These are phyloP conservation scores for Orius insidiosus DNA, from an alignment of 1,140 invertebrate genomes.

Conservation along the genomic window DNA sequence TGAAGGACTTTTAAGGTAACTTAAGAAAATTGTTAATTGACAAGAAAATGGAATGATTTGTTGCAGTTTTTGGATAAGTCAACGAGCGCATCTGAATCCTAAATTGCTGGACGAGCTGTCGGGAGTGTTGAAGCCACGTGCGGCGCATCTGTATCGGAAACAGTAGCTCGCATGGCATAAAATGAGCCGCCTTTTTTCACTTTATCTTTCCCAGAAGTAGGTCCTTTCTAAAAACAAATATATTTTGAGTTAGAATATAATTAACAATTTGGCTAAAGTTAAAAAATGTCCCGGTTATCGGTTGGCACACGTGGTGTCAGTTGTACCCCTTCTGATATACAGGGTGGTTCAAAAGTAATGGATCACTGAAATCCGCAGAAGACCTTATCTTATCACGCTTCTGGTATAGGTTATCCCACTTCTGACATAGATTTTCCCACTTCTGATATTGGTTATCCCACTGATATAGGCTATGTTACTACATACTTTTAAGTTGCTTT, in stretches of 20 bases:
- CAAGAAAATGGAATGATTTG: neutral
- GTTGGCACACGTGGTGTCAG: no score
- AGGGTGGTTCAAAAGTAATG: no score
- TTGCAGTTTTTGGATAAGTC: neutral
- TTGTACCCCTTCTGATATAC: no score
- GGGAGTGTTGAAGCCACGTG: constrained; percentile 82
- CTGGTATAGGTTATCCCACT: no score
- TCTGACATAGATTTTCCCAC: no score
- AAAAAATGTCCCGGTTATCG: no score
- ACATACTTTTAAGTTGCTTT: no score
- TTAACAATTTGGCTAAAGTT: neutral
- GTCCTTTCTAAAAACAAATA: constrained; percentile 36
- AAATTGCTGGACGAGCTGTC: constrained; percentile 88
- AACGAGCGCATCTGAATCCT: constrained; percentile 71
- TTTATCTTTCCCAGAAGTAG: constrained; percentile 45
- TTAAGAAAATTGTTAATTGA: neutral
- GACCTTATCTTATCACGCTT: no score
- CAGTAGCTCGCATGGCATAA: constrained; percentile 84
- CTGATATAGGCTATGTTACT: no score
- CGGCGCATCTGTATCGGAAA: constrained; percentile 83
- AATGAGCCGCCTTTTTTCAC: constrained; percentile 96
- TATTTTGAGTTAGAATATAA: neutral
- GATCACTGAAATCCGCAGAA: no score
- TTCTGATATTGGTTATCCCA: no score
- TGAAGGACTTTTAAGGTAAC: constrained; percentile 2